Conservation (phyloP, 35 echinoderm and acorn worm species). For the Stichopus chloronotus region DNA sequence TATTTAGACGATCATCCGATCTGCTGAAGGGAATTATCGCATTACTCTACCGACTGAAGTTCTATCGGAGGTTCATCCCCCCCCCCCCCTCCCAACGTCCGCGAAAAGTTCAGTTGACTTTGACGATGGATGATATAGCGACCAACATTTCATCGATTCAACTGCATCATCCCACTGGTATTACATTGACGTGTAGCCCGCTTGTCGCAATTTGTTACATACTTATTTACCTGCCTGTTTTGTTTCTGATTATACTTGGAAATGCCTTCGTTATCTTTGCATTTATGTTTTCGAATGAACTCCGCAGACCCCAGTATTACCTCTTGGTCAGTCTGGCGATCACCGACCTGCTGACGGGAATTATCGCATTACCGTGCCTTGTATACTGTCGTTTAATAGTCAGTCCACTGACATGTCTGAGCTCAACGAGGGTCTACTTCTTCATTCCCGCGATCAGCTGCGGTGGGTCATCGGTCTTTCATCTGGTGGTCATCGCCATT, state of each 20-base stretch:
- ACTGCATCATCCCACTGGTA: too few species aligned
- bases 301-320: slow-evolving; percentile 24
- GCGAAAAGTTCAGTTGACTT: too few species aligned
- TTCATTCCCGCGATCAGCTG: slow-evolving; percentile 9
- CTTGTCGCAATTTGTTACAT: background rate
- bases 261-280: slow-evolving; percentile 29
- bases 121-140: too few species aligned
- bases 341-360: slow-evolving; percentile 28
- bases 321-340: slow-evolving; percentile 8
- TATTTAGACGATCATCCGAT: background rate
- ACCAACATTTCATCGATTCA: too few species aligned
- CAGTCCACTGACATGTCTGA: slow-evolving; percentile 4
- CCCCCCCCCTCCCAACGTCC: too few species aligned
- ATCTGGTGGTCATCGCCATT: slow-evolving; percentile 8
- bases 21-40: slow-evolving; percentile 18
- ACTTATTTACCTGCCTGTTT: background rate
- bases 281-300: slow-evolving; percentile 1
- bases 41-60: background rate
- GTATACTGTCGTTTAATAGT: slow-evolving; percentile 2
- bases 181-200: too few species aligned
- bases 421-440: background rate
- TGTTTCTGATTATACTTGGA: background rate
- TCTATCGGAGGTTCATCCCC: too few species aligned
- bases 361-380: background rate
- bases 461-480: background rate